These are phyloP conservation scores for Pelvicachromis taeniatus DNA, from an alignment of 2,113 vertebrate species.

Conservation along the genomic window DNA sequence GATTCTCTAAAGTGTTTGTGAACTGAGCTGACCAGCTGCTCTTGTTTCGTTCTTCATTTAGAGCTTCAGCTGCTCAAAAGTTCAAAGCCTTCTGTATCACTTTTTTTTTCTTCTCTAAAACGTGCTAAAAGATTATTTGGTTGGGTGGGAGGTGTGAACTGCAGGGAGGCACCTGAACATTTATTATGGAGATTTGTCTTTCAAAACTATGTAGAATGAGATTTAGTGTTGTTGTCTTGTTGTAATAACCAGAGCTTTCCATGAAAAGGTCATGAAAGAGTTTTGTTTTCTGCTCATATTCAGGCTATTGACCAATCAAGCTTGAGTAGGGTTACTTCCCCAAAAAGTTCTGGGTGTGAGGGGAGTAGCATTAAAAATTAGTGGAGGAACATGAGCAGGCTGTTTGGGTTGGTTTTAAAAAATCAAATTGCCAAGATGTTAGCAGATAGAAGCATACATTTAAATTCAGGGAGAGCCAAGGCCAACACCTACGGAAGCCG, in stretches of 20 bases:
- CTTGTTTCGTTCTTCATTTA: background rate
- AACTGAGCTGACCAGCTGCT: background rate
- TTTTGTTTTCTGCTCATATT: background rate
- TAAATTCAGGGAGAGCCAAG: background rate
- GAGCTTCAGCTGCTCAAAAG: background rate
- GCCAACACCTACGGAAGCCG: background rate
- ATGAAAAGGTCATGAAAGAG: background rate
- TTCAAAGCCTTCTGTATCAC: background rate
- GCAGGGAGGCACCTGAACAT: background rate
- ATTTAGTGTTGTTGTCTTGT: background rate
- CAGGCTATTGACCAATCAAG: background rate
- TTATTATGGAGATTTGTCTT: background rate
- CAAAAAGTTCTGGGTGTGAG: accelerated
- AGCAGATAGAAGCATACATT: background rate
- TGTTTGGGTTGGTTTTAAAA: background rate
- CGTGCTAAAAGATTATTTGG: background rate
- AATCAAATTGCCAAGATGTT: background rate
- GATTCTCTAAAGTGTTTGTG: background rate
- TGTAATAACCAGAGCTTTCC: background rate
- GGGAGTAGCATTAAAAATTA: background rate
- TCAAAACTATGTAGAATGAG: background rate
- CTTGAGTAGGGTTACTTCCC: background rate
- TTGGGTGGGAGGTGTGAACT: background rate
- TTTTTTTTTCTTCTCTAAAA: background rate
- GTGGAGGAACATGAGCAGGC: background rate